Conservation (phyloP, 2,888 invertebrate genomes). For the Yponomeuta evonymella region DNA sequence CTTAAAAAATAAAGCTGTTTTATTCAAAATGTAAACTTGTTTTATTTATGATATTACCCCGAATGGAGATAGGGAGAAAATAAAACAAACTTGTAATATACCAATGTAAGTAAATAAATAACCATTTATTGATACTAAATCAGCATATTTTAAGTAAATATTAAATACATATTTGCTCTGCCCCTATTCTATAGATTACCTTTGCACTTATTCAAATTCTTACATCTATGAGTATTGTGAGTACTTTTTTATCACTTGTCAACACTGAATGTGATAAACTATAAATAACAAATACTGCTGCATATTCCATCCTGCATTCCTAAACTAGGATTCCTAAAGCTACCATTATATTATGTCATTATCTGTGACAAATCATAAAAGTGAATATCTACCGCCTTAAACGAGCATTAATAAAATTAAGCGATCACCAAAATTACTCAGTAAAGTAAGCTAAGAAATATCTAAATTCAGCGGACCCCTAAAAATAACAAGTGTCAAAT, state of each 20-base stretch:
- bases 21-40: slow-evolving; percentile 28
- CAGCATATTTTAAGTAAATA: neutral
- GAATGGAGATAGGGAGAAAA: neutral
- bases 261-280: slow-evolving; percentile 63
- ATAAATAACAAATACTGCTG: slow-evolving; percentile 17
- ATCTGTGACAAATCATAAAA: slow-evolving; percentile 5
- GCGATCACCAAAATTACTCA: neutral
- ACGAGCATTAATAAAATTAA: neutral
- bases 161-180: neutral
- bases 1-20: slow-evolving; percentile 56
- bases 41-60: slow-evolving; percentile 26
- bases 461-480: neutral
- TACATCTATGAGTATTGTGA: neutral
- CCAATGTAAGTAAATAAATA: neutral
- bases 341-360: slow-evolving; percentile 10
- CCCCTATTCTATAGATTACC: neutral
- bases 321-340: neutral
- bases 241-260: slow-evolving; percentile 31
- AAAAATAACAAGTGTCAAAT: neutral
- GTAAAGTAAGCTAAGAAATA: neutral
- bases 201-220: neutral
- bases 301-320: neutral
- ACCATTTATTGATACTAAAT: neutral
- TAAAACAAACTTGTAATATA: neutral
- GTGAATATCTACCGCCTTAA: neutral